Evolutionary conservation across 2,888 invertebrate genomes (phyloP), one percentile per base, ranked within the genome.

Genomic region (Caenorhabditis becei): DNA sequence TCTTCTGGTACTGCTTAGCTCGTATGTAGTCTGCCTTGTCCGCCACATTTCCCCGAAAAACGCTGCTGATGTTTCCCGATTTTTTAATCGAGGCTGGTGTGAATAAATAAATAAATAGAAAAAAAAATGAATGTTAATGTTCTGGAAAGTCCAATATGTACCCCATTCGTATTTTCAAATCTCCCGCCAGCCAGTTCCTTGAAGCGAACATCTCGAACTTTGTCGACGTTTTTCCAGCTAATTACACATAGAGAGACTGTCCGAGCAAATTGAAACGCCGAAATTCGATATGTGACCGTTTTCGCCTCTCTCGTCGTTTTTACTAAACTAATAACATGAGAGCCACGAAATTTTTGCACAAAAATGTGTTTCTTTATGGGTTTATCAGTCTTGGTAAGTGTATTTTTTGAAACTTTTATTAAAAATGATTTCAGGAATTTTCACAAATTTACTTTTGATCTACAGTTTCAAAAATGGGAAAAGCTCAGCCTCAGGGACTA

Each of bases 141-240:
- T n/a, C n/a, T n/a, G n/a, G n/a, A n/a, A n/a, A n/a, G n/a, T n/a
- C n/a, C n/a, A n/a, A n/a, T n/a, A n/a, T n/a, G n/a, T n/a, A n/a
- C n/a, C n/a, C n/a, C n/a, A n/a, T n/a, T n/a, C n/a, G n/a, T n/a
- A n/a, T n/a, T n/a, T n/a, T n/a, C n/a, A n/a, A n/a, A n/a, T n/a
- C n/a, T n/a, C n/a, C n/a, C n/a, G n/a, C n/a, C n/a, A n/a, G n/a
- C n/a, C n/a, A n/a, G n/a, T n/a, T n/a, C n/a, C 35, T 58, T 18
- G 3, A 37, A 18, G 18, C 35, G 18, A 59, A 59, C 37, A n/a
- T 18, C 37, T 35, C n/a, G 10, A 32, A 7, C 10, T 32, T 32
- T 32, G 5, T 32, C 32, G 32, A 10, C 5, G n/a, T 41, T 62
- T 67, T 67, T 67, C 59, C 69, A 69, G 69, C 69, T 69, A 69